These are phyloP conservation scores for Scomber colias DNA, from an alignment of 2,113 vertebrate genomes.

Conservation along the genomic window DNA sequence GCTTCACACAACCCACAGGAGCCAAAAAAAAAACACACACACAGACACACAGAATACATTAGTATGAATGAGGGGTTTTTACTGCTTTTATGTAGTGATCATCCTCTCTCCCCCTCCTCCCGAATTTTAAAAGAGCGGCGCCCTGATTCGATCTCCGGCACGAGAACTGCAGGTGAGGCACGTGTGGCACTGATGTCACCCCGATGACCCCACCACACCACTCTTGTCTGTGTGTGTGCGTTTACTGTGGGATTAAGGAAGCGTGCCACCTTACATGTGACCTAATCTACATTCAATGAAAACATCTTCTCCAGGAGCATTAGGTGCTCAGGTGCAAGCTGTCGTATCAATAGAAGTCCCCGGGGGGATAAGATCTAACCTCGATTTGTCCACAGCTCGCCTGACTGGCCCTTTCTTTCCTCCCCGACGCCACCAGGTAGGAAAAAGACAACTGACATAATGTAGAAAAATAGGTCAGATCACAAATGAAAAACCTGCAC, in stretches of 20 bases:
- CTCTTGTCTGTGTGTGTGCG: background rate
- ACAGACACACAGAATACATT: slow-evolving; percentile 17
- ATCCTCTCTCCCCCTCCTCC: slow-evolving; percentile 24
- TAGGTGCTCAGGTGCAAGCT: slow-evolving; percentile 75
- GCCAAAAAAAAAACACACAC: background rate
- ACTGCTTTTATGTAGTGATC: slow-evolving; percentile 65
- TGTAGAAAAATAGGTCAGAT: slow-evolving; percentile 67
- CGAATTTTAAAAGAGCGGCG: slow-evolving; percentile 46
- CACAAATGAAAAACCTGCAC: slow-evolving; percentile 38
- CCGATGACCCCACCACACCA: slow-evolving; percentile 5
- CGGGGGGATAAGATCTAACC: slow-evolving; percentile 82
- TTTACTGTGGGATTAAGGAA: slow-evolving; percentile 68
- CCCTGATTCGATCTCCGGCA: slow-evolving; percentile 62
- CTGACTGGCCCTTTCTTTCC: slow-evolving; percentile 18
- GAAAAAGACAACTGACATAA: slow-evolving; percentile 43
- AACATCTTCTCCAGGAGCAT: slow-evolving; percentile 71
- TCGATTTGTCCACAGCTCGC: slow-evolving; percentile 56
- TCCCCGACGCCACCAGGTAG: background rate
- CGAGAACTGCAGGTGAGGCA: slow-evolving; percentile 71
- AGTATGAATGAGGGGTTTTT: no score
- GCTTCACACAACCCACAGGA: slow-evolving; percentile 49
- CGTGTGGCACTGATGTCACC: slow-evolving; percentile 37
- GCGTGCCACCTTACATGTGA: slow-evolving; percentile 73
- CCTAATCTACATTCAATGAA: slow-evolving; percentile 70
- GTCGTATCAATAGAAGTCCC: slow-evolving; percentile 63